Conservation (phyloP, 1,140 invertebrate species). For the Latrodectus geometricus region DNA sequence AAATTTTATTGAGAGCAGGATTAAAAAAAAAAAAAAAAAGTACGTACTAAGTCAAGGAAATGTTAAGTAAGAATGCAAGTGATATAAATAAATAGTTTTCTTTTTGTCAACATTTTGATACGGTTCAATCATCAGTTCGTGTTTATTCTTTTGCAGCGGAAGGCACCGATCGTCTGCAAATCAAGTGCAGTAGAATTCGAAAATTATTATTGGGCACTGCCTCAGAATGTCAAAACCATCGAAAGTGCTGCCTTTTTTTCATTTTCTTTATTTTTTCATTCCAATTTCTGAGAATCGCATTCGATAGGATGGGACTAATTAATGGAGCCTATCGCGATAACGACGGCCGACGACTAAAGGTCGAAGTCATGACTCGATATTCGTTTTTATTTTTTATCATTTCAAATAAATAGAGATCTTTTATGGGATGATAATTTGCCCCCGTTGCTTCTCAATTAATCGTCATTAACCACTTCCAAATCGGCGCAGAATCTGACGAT, state of each 20-base stretch:
- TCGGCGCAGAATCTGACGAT: background rate
- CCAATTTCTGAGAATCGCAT: conserved; percentile 47
- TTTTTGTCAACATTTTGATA: too few species aligned
- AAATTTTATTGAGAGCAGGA: too few species aligned
- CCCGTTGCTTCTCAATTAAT: conserved; percentile 29
- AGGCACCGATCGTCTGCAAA: too few species aligned
- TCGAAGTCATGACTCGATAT: background rate
- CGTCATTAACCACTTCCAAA: conserved; percentile 15
- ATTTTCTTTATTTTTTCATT: background rate
- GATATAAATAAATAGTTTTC: too few species aligned
- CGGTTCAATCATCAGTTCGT: too few species aligned
- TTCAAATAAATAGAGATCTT: conserved; percentile 3
- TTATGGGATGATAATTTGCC: conserved; percentile 29
- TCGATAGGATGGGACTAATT: conserved; percentile 27
- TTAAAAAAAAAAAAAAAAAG: too few species aligned
- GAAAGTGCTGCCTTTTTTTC: background rate
- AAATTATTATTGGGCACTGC: too few species aligned
- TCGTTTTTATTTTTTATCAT: background rate
- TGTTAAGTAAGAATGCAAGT: too few species aligned
- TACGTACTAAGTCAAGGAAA: too few species aligned
- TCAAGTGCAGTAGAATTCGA: too few species aligned
- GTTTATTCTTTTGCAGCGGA: too few species aligned
- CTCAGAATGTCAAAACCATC: too few species aligned
- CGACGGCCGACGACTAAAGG: conserved; percentile 36
- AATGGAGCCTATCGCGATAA: conserved; percentile 34